Conservation (phyloP, 2,113 vertebrate species). For the Datnioides undecimradiatus region DNA sequence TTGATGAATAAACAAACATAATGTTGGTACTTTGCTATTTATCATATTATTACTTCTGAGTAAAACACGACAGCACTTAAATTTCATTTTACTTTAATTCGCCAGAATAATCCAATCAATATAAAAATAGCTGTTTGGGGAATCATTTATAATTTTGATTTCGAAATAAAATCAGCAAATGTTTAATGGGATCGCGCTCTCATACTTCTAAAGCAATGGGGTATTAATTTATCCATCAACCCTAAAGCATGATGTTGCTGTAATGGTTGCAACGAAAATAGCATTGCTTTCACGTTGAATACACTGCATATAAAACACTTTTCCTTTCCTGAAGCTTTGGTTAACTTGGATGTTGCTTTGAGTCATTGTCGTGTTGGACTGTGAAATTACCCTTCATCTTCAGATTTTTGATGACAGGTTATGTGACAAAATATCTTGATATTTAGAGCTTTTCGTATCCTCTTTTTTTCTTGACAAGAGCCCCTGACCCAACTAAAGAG, state of each 20-base stretch:
- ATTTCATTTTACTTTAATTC: not conserved
- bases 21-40: not conserved
- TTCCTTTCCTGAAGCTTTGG: too few relatives aligned
- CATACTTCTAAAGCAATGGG: not conserved
- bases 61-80: not conserved
- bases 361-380: too few relatives aligned
- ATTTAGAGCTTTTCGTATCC: too few relatives aligned
- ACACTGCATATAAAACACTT: too few relatives aligned
- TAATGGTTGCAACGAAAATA: not conserved
- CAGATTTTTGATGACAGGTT: too few relatives aligned
- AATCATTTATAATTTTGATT: not conserved
- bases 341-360: too few relatives aligned
- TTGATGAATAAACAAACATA: not conserved
- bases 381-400: too few relatives aligned
- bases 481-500: too few relatives aligned
- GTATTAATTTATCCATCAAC: not conserved
- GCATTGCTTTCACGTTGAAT: too few relatives aligned
- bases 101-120: not conserved
- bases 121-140: not conserved
- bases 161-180: not conserved
- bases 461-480: too few relatives aligned
- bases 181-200: not conserved
- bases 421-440: too few relatives aligned
- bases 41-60: not conserved
- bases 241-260: not conserved